Conservation (phyloP, 2,888 invertebrate species). For the Caenorhabditis wallacei region DNA sequence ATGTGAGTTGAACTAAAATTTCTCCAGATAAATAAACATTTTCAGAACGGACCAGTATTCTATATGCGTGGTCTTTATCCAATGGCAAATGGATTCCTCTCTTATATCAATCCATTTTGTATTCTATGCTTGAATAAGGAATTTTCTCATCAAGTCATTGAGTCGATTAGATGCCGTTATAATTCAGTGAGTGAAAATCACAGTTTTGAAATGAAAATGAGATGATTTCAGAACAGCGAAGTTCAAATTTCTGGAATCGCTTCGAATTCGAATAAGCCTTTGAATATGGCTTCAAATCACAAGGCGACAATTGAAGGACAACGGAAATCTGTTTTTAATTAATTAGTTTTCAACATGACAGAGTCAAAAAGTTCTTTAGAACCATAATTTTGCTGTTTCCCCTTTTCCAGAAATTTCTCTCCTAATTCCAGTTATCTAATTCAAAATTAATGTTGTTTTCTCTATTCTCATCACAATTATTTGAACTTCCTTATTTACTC, state of each 20-base stretch:
- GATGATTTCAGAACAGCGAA: constrained; percentile 17
- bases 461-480: background rate
- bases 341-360: background rate
- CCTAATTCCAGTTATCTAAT: background rate
- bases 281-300: background rate
- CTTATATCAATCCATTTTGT: constrained; percentile 58
- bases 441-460: background rate
- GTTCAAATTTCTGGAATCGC: constrained; percentile 1
- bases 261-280: constrained; percentile 4
- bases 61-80: constrained; percentile 57
- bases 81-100: constrained; percentile 50
- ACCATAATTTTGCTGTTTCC: too few relatives aligned
- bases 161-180: background rate
- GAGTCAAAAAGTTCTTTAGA: too few relatives aligned
- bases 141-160: background rate
- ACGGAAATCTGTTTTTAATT: constrained; percentile 10
- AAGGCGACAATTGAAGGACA: background rate
- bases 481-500: background rate
- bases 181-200: background rate
- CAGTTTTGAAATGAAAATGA: background rate
- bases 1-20: too few relatives aligned
- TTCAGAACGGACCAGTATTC: constrained; percentile 52
- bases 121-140: constrained; percentile 44
- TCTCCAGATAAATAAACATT: background rate
- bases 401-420: background rate